Percentiles rank a stretch among this genome's conserved stretches.
These are phyloP conservation scores for Pavo muticus DNA, from an alignment of 2,113 vertebrate genomes.

Conservation along the genomic window DNA sequence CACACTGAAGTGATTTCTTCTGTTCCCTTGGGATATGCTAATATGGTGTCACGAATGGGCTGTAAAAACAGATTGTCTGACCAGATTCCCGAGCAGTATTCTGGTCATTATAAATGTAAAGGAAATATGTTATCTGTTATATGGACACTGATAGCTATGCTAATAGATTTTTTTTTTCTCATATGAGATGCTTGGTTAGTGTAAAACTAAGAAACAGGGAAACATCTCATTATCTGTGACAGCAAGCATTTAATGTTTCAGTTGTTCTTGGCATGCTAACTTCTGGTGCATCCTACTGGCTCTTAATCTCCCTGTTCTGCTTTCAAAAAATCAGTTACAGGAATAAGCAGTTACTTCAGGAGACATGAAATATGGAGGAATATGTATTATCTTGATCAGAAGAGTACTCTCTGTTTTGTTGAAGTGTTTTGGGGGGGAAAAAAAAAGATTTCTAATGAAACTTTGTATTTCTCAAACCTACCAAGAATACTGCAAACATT, in stretches of 20 bases:
- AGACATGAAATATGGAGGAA: background rate
- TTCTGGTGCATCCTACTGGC: slow-evolving; percentile 52
- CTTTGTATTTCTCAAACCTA: background rate
- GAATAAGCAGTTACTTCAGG: slow-evolving; percentile 53
- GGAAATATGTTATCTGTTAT: background rate
- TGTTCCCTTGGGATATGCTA: background rate
- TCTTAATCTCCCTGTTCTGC: slow-evolving; percentile 63
- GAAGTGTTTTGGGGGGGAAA: background rate
- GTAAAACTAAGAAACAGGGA: slow-evolving; percentile 38
- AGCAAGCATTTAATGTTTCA: slow-evolving; percentile 64
- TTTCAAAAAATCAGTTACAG: slow-evolving; percentile 65
- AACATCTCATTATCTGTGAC: slow-evolving; percentile 47
- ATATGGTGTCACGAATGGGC: background rate
- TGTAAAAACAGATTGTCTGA: slow-evolving; percentile 15
- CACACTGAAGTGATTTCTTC: slow-evolving; percentile 1
- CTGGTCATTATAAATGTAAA: background rate
- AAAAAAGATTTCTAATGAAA: background rate
- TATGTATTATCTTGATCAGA: background rate
- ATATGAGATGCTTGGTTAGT: slow-evolving; percentile 32
- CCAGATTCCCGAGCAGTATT: background rate
- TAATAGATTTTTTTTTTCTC: background rate
- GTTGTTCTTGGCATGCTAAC: slow-evolving; percentile 51
- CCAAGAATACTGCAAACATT: background rate
- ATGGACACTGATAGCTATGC: background rate
- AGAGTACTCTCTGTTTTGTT: background rate